Evolutionary conservation across 37 sponge, comb jelly and placozoan genomes (phyloP).

Genomic region (Aplysina aerophoba): DNA sequence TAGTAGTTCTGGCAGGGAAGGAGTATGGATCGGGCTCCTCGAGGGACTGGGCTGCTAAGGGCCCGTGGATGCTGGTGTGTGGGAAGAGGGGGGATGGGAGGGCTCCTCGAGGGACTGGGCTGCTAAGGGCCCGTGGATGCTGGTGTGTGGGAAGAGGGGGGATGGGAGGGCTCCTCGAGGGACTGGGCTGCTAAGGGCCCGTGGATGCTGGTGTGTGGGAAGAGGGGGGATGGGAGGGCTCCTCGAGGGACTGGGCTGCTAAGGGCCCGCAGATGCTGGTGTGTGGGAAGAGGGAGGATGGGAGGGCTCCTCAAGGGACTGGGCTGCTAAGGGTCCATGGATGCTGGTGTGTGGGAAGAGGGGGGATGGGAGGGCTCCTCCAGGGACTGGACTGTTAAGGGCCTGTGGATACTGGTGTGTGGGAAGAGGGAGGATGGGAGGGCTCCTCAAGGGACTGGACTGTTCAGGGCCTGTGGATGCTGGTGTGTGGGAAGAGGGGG

Average conservation of each 20-base stretch:
- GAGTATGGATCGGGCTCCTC: conserved; percentile 96
- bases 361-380: too few species aligned
- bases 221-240: conserved; percentile 89
- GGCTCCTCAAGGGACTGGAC: too few species aligned
- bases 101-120: not conserved
- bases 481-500: not conserved
- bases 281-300: too few species aligned
- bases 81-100: not conserved
- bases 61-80: conserved; percentile 87
- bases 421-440: too few species aligned
- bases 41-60: conserved; percentile 97
- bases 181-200: conserved; percentile 99
- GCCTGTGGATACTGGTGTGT: too few species aligned
- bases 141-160: not conserved
- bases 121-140: not conserved
- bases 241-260: conserved; percentile 96
- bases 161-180: conserved; percentile 64
- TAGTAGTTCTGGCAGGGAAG: conserved; percentile 86
- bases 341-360: not conserved
- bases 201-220: conserved; percentile 84
- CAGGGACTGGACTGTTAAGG: too few species aligned
- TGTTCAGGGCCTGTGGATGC: not conserved
- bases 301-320: too few species aligned
- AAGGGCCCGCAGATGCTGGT: conserved; percentile 95
- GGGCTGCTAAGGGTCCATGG: too few species aligned